Conservation (phyloP, 1,140 invertebrate genomes). For the Procambarus virginalis region DNA sequence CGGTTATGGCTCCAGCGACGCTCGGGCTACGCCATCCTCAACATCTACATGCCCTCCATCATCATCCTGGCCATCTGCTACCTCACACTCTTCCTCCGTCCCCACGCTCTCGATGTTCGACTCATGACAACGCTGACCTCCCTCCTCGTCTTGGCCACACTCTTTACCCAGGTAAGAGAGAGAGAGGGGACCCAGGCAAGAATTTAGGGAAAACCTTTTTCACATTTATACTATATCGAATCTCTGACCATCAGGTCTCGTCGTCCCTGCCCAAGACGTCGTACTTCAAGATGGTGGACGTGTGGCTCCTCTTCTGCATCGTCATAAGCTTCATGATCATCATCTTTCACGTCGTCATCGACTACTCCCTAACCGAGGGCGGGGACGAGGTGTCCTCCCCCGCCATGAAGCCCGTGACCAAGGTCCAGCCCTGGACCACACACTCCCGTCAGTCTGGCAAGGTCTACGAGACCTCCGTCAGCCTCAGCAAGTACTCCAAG, state of each 20-base stretch:
- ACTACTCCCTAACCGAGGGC: not conserved
- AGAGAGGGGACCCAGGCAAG: too few relatives aligned
- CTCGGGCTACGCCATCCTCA: conserved; percentile 39
- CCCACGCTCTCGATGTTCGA: conserved; percentile 17
- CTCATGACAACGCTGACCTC: conserved; percentile 34
- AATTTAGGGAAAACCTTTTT: too few relatives aligned
- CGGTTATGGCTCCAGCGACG: conserved; percentile 18
- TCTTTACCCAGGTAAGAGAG: conserved; percentile 29
- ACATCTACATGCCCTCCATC: conserved; percentile 48
- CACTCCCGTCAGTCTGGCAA: not conserved
- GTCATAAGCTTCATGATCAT: conserved; percentile 16
- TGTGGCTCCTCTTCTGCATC: conserved; percentile 37
- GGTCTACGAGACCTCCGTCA: too few relatives aligned
- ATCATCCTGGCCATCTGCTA: conserved; percentile 47
- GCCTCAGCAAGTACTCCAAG: not conserved
- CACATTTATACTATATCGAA: too few relatives aligned
- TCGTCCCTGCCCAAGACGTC: conserved; percentile 20
- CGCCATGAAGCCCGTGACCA: not conserved
- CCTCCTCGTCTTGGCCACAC: conserved; percentile 39
- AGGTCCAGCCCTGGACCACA: not conserved
- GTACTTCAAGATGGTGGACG: conserved; percentile 43
- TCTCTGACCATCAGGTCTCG: not conserved
- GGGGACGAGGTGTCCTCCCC: not conserved
- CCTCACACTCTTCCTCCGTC: conserved; percentile 38
- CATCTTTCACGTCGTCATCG: conserved; percentile 18